Base-by-base conservation (phyloP, 2,113 vertebrate species). In the Petromus typicus region DNA sequence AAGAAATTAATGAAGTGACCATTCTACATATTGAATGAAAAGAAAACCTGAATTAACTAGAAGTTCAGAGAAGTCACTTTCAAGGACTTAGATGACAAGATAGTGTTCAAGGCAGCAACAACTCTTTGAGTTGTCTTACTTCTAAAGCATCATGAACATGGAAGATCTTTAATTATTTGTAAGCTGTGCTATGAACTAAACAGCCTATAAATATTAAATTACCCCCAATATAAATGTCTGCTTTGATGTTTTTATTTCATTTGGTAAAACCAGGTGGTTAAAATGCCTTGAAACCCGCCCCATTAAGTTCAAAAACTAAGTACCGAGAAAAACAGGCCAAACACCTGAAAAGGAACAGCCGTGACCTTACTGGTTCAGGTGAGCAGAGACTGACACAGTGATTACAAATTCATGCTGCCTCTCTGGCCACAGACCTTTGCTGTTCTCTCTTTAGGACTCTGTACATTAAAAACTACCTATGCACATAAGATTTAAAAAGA, bases 211-310 rank as follows among this genome's bases (percentile, higher is more conserved):
- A 96, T 90, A 96, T 87, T 90, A 97, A 96, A 93, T 94, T 85
- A 81, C 61, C 25, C 76, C 66, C 81, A 80, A 71, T 91, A 81
- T 80, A 96, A 89, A 95, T 71, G 64, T 95, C 89, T 91, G 54
- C 96, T 95, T 95, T 95, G 96, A 97, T 94, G 91, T 95, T 97
- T 96, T 91, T 56, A 97, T 86, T 96, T 89, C 94, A 91, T 73
- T 91, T 51, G 43, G 80, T 71, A 88, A 91, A 97, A 78, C 34
- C 17, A 73, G 64, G 86, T 92, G 86, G 45, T 95, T 93, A 84
- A 93, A 81, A 80, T 91, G 86, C 93, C 89, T 94, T 96, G 83
- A 93, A 90, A 83, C 43, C 59, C 9, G 69, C 59, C 81, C 76
- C 79, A 80, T 90, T 66, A 61, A 73, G 71, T 48, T 82, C 88